These are phyloP conservation scores for Odontamblyopus rebecca DNA, from an alignment of 2,797 vertebrate species.

Conservation along the genomic window DNA sequence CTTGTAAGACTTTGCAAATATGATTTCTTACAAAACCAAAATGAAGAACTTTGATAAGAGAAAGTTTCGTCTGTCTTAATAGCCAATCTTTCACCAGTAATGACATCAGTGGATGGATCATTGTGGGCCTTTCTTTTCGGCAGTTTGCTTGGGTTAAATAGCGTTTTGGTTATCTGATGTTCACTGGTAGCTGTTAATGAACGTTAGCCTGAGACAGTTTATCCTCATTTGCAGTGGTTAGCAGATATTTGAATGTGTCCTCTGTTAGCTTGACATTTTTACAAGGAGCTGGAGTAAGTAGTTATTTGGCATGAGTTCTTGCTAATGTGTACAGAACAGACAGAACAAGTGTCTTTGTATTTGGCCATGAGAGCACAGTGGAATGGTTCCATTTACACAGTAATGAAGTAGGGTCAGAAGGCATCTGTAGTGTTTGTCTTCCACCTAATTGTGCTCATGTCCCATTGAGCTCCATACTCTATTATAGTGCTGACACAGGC, in stretches of 20 bases:
- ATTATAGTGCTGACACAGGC: conserved; percentile 61
- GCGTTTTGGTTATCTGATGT: conserved; percentile 48
- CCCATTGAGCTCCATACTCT: conserved; percentile 65
- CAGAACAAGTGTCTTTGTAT: conserved; percentile 38
- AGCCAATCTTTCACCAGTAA: conserved; percentile 36
- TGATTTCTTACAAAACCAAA: background rate
- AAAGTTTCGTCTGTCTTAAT: conserved; percentile 20
- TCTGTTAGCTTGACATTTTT: conserved; percentile 34
- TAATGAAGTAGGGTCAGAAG: conserved; percentile 72
- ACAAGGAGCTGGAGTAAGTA: conserved; percentile 29
- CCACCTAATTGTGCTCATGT: conserved; percentile 70
- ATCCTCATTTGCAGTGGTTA: conserved; percentile 23
- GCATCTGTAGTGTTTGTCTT: conserved; percentile 60
- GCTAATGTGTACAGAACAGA: conserved; percentile 31
- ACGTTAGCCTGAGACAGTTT: conserved; percentile 25
- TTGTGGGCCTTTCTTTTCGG: conserved; percentile 36
- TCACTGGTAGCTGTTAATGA: conserved; percentile 42
- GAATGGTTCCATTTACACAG: conserved; percentile 63
- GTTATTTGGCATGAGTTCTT: conserved; percentile 29
- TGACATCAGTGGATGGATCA: conserved; percentile 19
- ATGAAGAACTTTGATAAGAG: background rate
- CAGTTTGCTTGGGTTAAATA: conserved; percentile 40
- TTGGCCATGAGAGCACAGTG: conserved; percentile 35
- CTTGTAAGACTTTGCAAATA: background rate
- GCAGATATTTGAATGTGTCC: conserved; percentile 24